Conservation (phyloP, 2,113 vertebrate genomes). For the Rousettus leschenaultii region DNA sequence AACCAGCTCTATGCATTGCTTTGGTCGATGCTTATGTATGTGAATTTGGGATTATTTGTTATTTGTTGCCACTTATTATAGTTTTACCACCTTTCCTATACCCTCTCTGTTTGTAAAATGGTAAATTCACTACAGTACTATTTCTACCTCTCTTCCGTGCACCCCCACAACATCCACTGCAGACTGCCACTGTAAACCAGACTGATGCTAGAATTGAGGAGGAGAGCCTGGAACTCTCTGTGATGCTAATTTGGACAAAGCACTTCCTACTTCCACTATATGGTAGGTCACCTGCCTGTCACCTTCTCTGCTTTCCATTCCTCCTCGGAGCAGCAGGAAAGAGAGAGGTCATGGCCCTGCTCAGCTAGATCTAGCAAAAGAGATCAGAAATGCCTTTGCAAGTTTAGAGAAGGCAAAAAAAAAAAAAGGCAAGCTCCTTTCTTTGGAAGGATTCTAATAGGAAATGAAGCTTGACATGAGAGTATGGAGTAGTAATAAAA, state of each 20-base stretch:
- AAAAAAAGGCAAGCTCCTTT: background rate
- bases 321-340: background rate
- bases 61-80: background rate
- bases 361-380: background rate
- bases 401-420: background rate
- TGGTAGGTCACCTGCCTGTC: conserved; percentile 30
- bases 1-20: accelerated
- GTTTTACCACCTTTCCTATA: background rate
- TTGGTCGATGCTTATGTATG: background rate
- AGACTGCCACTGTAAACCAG: background rate
- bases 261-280: background rate
- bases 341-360: conserved; percentile 7
- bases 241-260: conserved; percentile 57
- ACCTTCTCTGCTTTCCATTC: background rate
- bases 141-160: background rate
- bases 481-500: conserved; percentile 15
- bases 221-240: background rate
- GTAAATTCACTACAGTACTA: background rate
- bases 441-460: conserved; percentile 35
- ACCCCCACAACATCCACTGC: background rate
- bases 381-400: conserved; percentile 18
- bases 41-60: background rate
- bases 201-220: background rate
- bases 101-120: background rate
- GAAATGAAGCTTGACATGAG: conserved; percentile 40